These are phyloP conservation scores for Ischnura elegans DNA, from an alignment of 2,888 invertebrate species.

Conservation along the genomic window DNA sequence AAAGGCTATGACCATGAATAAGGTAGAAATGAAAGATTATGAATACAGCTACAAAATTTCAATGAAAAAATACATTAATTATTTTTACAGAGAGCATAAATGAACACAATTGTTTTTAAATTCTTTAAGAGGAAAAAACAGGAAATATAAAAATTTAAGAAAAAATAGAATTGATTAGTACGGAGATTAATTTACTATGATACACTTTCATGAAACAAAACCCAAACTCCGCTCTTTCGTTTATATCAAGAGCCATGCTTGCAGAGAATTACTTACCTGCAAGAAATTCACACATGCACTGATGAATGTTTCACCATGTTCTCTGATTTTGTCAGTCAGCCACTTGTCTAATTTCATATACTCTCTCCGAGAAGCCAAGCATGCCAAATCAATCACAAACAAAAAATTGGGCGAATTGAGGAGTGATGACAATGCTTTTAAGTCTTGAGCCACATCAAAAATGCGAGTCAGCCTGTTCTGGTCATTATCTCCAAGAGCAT, in stretches of 20 bases:
- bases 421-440: slow-evolving; percentile 91
- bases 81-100: neutral
- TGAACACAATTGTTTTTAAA: neutral
- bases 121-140: no score
- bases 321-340: slow-evolving; percentile 97
- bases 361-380: slow-evolving; percentile 96
- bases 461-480: slow-evolving; percentile 96
- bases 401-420: slow-evolving; percentile 94
- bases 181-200: neutral
- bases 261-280: slow-evolving; percentile 78
- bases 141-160: neutral
- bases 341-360: slow-evolving; percentile 99
- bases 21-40: neutral
- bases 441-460: slow-evolving; percentile 97
- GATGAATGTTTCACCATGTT: slow-evolving; percentile 95
- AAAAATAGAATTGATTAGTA: no score
- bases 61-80: neutral
- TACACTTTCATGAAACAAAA: neutral
- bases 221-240: neutral
- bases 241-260: neutral
- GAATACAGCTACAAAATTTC: neutral
- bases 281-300: slow-evolving; percentile 92
- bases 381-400: slow-evolving; percentile 99
- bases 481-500: slow-evolving; percentile 94
- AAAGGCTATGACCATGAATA: no score